A percentile compares a stretch with the other conserved stretches of the same genome.
These are phyloP conservation scores for Timema podura DNA, from an alignment of 2,888 invertebrate species.

Conservation along the genomic window DNA sequence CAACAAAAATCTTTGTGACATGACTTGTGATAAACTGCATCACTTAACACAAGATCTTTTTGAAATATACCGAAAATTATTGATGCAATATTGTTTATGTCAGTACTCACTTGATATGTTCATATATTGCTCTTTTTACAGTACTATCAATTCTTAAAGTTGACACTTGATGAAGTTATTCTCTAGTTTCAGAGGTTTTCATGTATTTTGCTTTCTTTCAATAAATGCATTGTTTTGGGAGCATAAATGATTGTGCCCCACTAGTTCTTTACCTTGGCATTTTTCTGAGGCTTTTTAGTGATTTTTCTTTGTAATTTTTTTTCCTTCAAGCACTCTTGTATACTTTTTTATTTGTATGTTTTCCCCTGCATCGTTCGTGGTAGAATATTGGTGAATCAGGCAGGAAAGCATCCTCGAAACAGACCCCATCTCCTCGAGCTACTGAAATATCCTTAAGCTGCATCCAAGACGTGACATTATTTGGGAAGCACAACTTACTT, in stretches of 20 bases:
- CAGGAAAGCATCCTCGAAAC: not conserved
- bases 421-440: not conserved
- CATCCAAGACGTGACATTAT: not conserved
- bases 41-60: not conserved
- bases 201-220: not conserved
- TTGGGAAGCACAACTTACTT: not conserved
- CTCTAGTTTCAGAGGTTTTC: not conserved
- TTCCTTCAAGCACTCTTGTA: not conserved
- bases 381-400: not conserved
- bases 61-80: not conserved
- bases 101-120: not conserved
- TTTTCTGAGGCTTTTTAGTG: not conserved
- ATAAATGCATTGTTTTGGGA: slow-evolving; percentile 9
- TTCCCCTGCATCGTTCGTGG: not conserved
- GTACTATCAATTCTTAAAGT: not conserved
- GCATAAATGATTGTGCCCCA: not conserved
- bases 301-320: not conserved
- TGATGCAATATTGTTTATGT: slow-evolving; percentile 11
- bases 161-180: not conserved
- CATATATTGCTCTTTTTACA: not conserved
- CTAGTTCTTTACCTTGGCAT: not conserved
- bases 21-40: slow-evolving; percentile 4
- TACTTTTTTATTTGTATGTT: slow-evolving; percentile 1
- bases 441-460: not conserved
- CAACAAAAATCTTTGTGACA: slow-evolving; percentile 7